phyloP scores from a whole-genome alignment of 2,888 invertebrate species.

The Protophormia terraenovae region DNA sequence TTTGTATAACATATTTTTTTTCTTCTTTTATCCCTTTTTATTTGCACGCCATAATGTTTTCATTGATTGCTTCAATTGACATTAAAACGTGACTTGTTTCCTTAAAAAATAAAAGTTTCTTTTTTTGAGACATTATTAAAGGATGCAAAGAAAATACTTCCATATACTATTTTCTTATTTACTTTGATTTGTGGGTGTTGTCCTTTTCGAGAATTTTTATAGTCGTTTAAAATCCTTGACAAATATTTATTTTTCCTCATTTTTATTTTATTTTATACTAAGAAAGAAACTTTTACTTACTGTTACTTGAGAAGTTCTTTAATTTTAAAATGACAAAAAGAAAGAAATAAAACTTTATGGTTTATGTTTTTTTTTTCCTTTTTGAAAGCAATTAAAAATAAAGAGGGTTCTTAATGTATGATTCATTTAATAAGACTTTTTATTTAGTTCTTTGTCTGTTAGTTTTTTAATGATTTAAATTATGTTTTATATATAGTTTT shows the following conservation, averaged over 20 bases:
- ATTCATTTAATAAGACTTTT: conserved; percentile 38
- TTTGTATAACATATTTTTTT: background rate
- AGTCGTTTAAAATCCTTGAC: conserved; percentile 32
- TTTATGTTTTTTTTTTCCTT: background rate
- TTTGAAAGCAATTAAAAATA: conserved; percentile 35
- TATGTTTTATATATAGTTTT: conserved; percentile 15
- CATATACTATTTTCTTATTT: conserved; percentile 22
- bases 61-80: conserved; percentile 48
- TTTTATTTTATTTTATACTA: background rate
- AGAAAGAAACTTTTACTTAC: background rate
- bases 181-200: conserved; percentile 56
- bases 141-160: background rate
- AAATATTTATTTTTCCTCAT: background rate
- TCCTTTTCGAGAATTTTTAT: conserved; percentile 39
- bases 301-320: background rate
- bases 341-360: conserved; percentile 2
- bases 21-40: background rate
- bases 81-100: conserved; percentile 61
- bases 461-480: conserved; percentile 18
- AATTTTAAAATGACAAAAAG: background rate
- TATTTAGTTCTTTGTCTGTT: conserved; percentile 7
- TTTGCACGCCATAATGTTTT: conserved; percentile 21
- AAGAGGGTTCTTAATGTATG: conserved; percentile 26
- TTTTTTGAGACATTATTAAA: background rate
- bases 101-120: conserved; percentile 1